Conservation (phyloP, 2,888 invertebrate genomes). For the Parelbella ahira region DNA sequence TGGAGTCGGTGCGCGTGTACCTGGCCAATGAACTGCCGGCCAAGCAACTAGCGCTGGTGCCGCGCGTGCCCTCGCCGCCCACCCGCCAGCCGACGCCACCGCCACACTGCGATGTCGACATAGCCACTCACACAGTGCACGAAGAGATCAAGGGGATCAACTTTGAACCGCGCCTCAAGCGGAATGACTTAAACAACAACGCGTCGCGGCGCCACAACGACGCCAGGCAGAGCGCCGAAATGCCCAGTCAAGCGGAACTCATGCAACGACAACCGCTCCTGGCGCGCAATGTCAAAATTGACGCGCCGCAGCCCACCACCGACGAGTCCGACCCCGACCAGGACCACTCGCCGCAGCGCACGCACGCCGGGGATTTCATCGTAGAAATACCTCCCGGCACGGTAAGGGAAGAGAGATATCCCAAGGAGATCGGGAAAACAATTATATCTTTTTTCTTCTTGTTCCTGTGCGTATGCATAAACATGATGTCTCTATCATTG, state of each 20-base stretch:
- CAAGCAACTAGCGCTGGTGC: slow-evolving; percentile 56
- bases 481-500: slow-evolving; percentile 87
- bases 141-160: slow-evolving; percentile 73
- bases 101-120: slow-evolving; percentile 62
- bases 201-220: slow-evolving; percentile 46
- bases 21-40: slow-evolving; percentile 64
- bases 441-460: slow-evolving; percentile 71
- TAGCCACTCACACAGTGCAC: slow-evolving; percentile 60
- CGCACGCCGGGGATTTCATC: slow-evolving; percentile 63
- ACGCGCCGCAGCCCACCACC: slow-evolving; percentile 60
- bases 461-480: slow-evolving; percentile 70
- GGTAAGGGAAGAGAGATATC: slow-evolving; percentile 87
- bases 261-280: slow-evolving; percentile 78
- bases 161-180: slow-evolving; percentile 65
- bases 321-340: slow-evolving; percentile 74
- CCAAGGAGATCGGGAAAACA: slow-evolving; percentile 93
- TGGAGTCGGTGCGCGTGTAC: slow-evolving; percentile 72
- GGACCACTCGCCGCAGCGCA: slow-evolving; percentile 63
- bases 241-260: slow-evolving; percentile 75
- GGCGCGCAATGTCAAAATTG: slow-evolving; percentile 60
- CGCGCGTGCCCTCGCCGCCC: slow-evolving; percentile 37
- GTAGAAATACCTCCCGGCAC: slow-evolving; percentile 81
- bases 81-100: slow-evolving; percentile 27
- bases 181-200: slow-evolving; percentile 79
- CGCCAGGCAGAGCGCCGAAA: slow-evolving; percentile 39